Evolutionary conservation across 2,113 vertebrate genomes (phyloP), one percentile per base, ranked within the genome.

Genomic region (Halichoeres trimaculatus): DNA sequence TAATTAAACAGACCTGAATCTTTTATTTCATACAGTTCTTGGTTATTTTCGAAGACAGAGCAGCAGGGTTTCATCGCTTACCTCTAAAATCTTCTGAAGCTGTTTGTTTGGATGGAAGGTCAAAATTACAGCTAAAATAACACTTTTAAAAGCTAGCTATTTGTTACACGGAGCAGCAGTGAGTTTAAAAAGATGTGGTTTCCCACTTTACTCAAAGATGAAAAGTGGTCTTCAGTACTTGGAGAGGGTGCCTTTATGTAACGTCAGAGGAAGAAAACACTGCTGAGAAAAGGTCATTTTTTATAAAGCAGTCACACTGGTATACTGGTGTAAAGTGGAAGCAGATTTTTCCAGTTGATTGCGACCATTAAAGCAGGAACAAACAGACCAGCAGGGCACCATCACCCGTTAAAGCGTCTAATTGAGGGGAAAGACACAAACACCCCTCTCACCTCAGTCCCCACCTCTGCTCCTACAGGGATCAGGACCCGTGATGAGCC

Each of bases 341-440:
- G 30, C 30, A 30, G 17, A 16, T 55, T 48, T 45, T 53, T 24
- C 40, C 8, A n/a, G 48, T 47, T 79, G 83, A 75, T 74, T 61
- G 35, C 51, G 41, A 58, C 77, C 69, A 71, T 85, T 89, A 81
- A 16, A 75, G 75, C 36, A 47, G 65, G 40, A 72, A 12, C 6
- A 78, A 70, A 63, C 74, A 72, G 64, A 60, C 13, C 50, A 73
- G 65, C 50, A 66, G 67, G 54, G 60, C 38, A 50, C 50, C 47
- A 11, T 67, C 45, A 63, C 26, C 47, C 48, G 41, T 71, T 85
- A 79, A 74, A 71, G 45, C 66, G 26, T 61, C 71, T 86, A 87
- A 88, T 79, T 89, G 74, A 79, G 80, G 58, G 66, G 48, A 74
- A 78, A 69, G 55, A 58, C 59, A 61, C 70, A 79, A 22, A 54